Percentiles rank a stretch among this genome's conserved stretches.
These are phyloP conservation scores for Diadumene lineata DNA, from an alignment of 92 coral and sea anemone species.

Conservation along the genomic window DNA sequence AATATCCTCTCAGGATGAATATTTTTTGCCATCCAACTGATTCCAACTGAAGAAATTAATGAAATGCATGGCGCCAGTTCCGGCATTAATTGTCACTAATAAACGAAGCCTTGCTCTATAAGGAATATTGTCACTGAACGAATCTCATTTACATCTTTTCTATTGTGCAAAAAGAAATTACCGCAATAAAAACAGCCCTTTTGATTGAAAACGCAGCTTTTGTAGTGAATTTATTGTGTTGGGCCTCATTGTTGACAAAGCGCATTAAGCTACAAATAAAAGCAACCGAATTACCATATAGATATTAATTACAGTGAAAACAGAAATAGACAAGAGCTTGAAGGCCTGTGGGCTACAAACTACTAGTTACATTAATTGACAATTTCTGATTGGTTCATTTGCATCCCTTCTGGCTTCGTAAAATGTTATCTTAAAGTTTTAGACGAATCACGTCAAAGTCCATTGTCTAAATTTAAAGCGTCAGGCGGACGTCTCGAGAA, in stretches of 20 bases:
- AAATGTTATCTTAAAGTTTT: conserved; percentile 23
- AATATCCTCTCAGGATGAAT: not conserved
- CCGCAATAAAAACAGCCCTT: not conserved
- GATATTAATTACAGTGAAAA: conserved; percentile 27
- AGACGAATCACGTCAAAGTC: conserved; percentile 28
- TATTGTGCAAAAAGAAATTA: not conserved
- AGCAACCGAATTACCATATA: conserved; percentile 22
- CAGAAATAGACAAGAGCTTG: conserved; percentile 18
- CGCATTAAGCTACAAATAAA: conserved; percentile 26
- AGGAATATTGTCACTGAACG: not conserved
- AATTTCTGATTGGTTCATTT: conserved; percentile 18
- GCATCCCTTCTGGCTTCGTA: conserved; percentile 30
- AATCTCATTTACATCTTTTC: not conserved
- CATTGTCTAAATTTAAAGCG: conserved; percentile 29
- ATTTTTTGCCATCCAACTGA: not conserved
- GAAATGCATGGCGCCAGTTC: not conserved
- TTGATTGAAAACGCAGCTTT: not conserved
- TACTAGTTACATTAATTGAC: conserved; percentile 17
- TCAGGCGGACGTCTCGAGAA: conserved; percentile 37
- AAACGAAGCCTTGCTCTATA: not conserved
- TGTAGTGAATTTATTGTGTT: not conserved
- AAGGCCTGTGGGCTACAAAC: conserved; percentile 24
- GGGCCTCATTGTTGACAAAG: conserved; percentile 14
- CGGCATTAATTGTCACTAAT: not conserved
- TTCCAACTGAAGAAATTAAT: not conserved